These are phyloP conservation scores for Falco peregrinus DNA, from an alignment of 2,797 vertebrate genomes.

Conservation along the genomic window DNA sequence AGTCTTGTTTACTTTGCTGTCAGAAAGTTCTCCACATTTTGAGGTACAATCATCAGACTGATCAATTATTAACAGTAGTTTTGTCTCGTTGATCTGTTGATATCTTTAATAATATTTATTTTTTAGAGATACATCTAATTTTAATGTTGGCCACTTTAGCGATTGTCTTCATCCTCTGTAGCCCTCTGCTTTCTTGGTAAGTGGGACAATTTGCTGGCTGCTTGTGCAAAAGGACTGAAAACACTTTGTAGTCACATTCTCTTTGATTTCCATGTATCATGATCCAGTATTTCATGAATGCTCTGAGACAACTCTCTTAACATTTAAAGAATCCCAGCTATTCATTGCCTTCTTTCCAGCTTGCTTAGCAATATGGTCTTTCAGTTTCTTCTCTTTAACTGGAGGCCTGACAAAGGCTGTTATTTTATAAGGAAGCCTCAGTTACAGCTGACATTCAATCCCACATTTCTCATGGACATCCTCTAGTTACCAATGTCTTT, in stretches of 20 bases:
- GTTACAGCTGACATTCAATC: not conserved
- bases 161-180: not conserved
- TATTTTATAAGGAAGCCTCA: slow-evolving; percentile 6
- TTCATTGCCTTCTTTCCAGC: not conserved
- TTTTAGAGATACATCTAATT: not conserved
- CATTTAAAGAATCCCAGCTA: not conserved
- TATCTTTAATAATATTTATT: slow-evolving; percentile 1
- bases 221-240: not conserved
- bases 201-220: not conserved
- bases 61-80: not conserved
- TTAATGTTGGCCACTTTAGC: not conserved
- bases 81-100: not conserved
- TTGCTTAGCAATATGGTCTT: slow-evolving; percentile 31
- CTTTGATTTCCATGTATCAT: not conserved
- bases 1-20: not conserved
- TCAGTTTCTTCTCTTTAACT: slow-evolving; percentile 17
- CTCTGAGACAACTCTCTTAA: not conserved
- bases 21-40: not conserved
- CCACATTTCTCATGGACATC: not conserved
- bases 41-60: not conserved
- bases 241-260: not conserved
- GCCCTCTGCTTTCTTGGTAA: not conserved
- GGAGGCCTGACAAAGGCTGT: slow-evolving; percentile 13
- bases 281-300: not conserved
- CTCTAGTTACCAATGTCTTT: not conserved